phyloP scores from a whole-genome alignment of 2,888 invertebrate species.

The Anorthoa munda region DNA sequence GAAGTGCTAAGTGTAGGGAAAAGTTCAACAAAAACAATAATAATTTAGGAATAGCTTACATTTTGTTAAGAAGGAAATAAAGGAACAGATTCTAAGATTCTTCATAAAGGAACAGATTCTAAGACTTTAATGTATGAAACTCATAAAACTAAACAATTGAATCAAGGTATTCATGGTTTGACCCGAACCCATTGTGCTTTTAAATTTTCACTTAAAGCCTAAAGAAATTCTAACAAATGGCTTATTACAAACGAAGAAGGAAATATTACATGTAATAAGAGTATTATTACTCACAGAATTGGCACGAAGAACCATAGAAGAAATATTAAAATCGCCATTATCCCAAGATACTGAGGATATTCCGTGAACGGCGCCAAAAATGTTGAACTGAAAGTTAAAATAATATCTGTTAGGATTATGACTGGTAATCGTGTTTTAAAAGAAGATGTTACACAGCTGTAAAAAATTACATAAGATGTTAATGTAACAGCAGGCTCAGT shows the following conservation, averaged over 20 bases:
- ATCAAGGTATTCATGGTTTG: not conserved
- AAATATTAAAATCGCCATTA: conserved; percentile 92
- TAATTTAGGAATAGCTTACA: too few species aligned
- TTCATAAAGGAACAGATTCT: not conserved
- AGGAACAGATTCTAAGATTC: too few species aligned
- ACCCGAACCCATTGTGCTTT: not conserved
- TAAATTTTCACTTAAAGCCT: conserved; percentile 6
- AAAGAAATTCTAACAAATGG: conserved; percentile 25
- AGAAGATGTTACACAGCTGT: not conserved
- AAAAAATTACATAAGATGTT: not conserved
- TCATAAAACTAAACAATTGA: not conserved
- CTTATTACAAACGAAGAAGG: conserved; percentile 31
- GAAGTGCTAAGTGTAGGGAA: too few species aligned
- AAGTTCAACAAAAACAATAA: too few species aligned
- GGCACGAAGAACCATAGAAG: conserved; percentile 92
- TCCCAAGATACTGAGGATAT: conserved; percentile 92
- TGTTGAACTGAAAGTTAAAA: conserved; percentile 85
- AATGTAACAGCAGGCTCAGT: not conserved
- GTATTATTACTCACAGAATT: conserved; percentile 90
- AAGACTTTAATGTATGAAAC: not conserved
- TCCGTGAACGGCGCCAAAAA: conserved; percentile 91
- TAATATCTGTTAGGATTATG: conserved; percentile 27
- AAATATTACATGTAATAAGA: conserved; percentile 57
- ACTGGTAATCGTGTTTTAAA: conserved; percentile 1
- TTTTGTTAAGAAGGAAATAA: too few species aligned